These are phyloP conservation scores for Saccostrea glomerata DNA, from an alignment of 1,140 invertebrate genomes.

Conservation along the genomic window DNA sequence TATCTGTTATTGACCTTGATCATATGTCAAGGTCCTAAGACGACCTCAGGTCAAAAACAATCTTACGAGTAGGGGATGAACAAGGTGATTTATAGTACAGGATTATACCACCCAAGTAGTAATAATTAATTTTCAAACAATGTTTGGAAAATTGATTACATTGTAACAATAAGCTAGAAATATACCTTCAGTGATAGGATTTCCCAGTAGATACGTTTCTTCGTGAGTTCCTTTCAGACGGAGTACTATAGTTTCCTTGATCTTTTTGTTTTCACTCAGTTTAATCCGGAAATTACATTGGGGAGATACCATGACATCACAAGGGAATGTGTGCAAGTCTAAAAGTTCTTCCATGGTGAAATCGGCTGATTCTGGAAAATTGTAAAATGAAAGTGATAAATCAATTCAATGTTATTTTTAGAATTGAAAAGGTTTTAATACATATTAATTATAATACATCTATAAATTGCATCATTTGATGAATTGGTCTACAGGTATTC, in stretches of 20 bases:
- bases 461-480: too few species aligned
- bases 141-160: background rate
- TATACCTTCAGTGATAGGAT: background rate
- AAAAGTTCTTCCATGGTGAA: background rate
- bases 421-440: too few species aligned
- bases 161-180: background rate
- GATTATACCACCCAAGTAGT: too few species aligned
- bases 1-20: too few species aligned
- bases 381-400: background rate
- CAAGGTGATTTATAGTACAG: too few species aligned
- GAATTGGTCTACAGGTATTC: too few species aligned
- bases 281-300: background rate
- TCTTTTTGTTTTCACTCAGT: background rate
- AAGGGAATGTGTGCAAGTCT: background rate
- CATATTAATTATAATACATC: too few species aligned
- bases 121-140: background rate
- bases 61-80: too few species aligned
- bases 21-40: too few species aligned
- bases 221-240: background rate
- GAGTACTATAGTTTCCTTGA: background rate
- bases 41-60: too few species aligned
- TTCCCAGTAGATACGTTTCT: background rate
- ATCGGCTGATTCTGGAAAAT: background rate
- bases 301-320: conserved; percentile 5
- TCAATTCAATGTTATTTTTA: too few species aligned